A percentile compares a stretch with the other conserved stretches of the same genome.
Evolutionary conservation across 1,140 invertebrate species (phyloP).

Genomic region (Spodoptera frugiperda): DNA sequence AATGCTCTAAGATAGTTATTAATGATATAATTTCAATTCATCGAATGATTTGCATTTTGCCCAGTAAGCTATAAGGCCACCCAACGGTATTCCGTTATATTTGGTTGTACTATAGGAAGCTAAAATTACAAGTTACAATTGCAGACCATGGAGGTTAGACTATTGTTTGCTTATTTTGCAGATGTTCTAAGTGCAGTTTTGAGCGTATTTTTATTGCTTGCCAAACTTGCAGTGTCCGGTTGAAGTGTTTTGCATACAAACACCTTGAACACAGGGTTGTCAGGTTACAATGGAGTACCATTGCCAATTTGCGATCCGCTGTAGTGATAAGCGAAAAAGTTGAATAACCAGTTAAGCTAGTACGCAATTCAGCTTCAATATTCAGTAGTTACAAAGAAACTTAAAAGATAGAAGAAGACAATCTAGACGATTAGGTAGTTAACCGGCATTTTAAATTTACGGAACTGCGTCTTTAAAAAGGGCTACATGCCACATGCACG

Average conservation of each 20-base stretch:
- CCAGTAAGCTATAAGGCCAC: neutral
- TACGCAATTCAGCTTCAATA: too few relatives aligned
- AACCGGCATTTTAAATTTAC: neutral
- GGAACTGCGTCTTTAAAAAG: neutral
- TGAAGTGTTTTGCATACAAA: conserved; percentile 33
- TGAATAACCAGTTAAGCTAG: too few relatives aligned
- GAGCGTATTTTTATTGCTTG: conserved; percentile 32
- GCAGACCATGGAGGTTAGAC: conserved; percentile 16
- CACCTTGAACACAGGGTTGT: conserved; percentile 10
- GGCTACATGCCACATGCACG: too few relatives aligned
- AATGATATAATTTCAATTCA: conserved; percentile 34
- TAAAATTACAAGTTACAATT: neutral
- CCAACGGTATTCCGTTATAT: conserved; percentile 9
- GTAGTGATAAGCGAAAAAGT: too few relatives aligned
- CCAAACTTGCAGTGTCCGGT: conserved; percentile 39
- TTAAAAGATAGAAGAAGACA: too few relatives aligned
- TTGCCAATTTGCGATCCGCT: too few relatives aligned
- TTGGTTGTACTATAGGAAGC: conserved; percentile 13
- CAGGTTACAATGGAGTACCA: neutral
- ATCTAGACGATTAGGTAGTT: too few relatives aligned
- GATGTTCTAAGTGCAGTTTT: conserved; percentile 39
- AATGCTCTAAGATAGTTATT: conserved; percentile 3
- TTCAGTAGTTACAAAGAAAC: too few relatives aligned
- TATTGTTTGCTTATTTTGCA: neutral
- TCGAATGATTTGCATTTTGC: neutral